Percentiles rank a stretch among this genome's conserved stretches.
Evolutionary conservation across 1,140 invertebrate genomes (phyloP).

Genomic region (Drosophila jambulina): DNA sequence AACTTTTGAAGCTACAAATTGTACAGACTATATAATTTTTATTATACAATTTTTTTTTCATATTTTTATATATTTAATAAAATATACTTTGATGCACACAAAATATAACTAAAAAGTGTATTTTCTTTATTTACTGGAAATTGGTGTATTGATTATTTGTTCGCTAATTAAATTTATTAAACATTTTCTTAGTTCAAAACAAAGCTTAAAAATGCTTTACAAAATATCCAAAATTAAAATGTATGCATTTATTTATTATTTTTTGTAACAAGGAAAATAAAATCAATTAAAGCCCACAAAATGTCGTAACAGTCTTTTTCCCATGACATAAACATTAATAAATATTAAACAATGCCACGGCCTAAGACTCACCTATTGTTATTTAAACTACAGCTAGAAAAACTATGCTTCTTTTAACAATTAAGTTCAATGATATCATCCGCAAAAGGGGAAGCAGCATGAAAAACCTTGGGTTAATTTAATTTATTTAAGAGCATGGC

Average conservation of each 20-base stretch:
- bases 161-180: too few species aligned
- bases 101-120: too few species aligned
- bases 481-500: slow-evolving; percentile 18
- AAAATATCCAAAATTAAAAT: not conserved
- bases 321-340: not conserved
- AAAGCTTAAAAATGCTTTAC: not conserved
- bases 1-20: not conserved
- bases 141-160: too few species aligned
- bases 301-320: not conserved
- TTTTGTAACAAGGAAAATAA: not conserved
- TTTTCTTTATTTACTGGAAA: not conserved
- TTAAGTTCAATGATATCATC: slow-evolving; percentile 27
- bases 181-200: not conserved
- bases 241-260: not conserved
- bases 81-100: slow-evolving; percentile 7
- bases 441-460: slow-evolving; percentile 3
- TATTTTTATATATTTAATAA: slow-evolving; percentile 33
- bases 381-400: not conserved
- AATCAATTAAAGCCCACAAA: not conserved
- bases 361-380: not conserved
- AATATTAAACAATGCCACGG: not conserved
- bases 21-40: not conserved
- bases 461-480: slow-evolving; percentile 16
- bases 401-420: slow-evolving; percentile 13
- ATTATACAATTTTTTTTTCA: slow-evolving; percentile 9